Evolutionary conservation across 2,797 vertebrate species (phyloP).

Genomic region (Argyrosomus regius): DNA sequence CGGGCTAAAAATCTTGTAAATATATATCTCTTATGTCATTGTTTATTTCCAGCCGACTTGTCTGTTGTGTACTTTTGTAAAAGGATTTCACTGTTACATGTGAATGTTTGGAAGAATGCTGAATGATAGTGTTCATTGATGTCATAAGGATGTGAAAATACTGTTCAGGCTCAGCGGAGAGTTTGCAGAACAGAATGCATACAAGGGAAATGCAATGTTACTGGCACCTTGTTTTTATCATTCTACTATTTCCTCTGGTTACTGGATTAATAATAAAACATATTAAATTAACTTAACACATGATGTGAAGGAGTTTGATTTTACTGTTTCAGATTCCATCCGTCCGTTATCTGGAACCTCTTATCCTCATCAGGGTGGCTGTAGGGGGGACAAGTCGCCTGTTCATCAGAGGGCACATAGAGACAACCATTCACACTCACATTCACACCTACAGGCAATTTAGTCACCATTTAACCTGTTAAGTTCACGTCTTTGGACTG

Average conservation of each 20-base stretch:
- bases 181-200: conserved; percentile 47
- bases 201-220: conserved; percentile 69
- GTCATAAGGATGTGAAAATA: conserved; percentile 37
- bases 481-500: too few species aligned
- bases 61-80: conserved; percentile 64
- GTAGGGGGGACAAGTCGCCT: too few species aligned
- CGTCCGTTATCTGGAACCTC: too few species aligned
- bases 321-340: neutral
- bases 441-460: too few species aligned
- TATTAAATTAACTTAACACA: conserved; percentile 72
- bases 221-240: conserved; percentile 73
- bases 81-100: conserved; percentile 52
- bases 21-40: conserved; percentile 51
- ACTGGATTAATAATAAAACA: conserved; percentile 83
- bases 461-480: too few species aligned
- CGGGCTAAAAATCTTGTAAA: conserved; percentile 52
- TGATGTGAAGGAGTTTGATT: conserved; percentile 33
- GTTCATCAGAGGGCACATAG: too few species aligned
- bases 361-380: too few species aligned
- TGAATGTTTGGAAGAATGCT: conserved; percentile 63
- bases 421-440: too few species aligned
- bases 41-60: conserved; percentile 55
- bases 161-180: conserved; percentile 4
- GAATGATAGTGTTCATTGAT: conserved; percentile 25
- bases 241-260: conserved; percentile 76